Base-by-base conservation (phyloP, 2,888 invertebrate genomes). In the Scotopteryx bipunctaria region DNA sequence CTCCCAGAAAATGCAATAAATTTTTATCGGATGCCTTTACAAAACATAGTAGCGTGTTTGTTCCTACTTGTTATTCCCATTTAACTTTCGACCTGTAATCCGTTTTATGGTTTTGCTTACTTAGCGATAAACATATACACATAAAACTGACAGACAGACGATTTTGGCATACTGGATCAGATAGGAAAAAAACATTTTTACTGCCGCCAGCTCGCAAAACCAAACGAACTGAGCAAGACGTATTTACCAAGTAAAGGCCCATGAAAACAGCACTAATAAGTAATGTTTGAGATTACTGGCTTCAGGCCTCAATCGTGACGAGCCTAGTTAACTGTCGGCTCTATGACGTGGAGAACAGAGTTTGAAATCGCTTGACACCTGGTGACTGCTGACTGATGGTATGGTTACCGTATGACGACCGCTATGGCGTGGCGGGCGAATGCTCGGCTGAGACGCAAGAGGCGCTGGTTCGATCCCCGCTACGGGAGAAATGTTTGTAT, bases 151-250 rank as follows among this genome's bases (percentile, higher is more conserved):
- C 53, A 52, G 51, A 52, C 59, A 54, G 52, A 58, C 55, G 40
- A 52, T 46, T 36, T 35, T 36, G 37, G 54, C 44, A 56, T 59
- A 56, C 49, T 46, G 43, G 51, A 59, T 59, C 55, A 53, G 57
- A 23, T 55, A 29, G 31, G 57, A 54, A 59, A 63, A 57, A 63
- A 63, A 63, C 60, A 63, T 46, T 63, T 63, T 63, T 60, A 63
- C 55, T 52, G 50, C 61, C 37, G 37, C 16, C 13, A 32, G 37
- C 49, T 62, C 57, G 49, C 59, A 56, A 59, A 62, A 62, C 50
- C 62, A 57, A 62, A 62, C 57, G 56, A 54, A 48, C 55, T 56
- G 55, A 44, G 25, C 42, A 53, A 55, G 55, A 41, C 52, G 38
- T 48, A 48, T 45, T 60, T 53, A 31, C 46, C 5, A 31, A 53